Evolutionary conservation across 2,888 invertebrate genomes (phyloP), one percentile per base, ranked within the genome.

Genomic region (Netelia inedita): DNA sequence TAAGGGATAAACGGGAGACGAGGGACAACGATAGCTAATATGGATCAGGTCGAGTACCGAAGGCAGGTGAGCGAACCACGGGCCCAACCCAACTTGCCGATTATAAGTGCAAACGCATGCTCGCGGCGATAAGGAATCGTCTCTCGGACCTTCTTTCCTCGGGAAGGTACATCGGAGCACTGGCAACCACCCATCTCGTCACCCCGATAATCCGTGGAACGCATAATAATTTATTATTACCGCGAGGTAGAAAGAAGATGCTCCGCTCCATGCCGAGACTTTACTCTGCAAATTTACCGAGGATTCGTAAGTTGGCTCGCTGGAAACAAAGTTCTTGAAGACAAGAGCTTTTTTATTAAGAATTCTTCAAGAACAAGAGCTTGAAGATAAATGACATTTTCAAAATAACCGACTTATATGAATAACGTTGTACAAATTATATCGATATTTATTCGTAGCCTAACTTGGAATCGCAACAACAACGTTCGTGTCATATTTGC

Each of bases 91-190:
- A 66, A 59, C 65, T 82, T 79, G 71, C 84, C 79, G 86, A 86
- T 85, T 85, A 79, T 90, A 91, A 91, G 91, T 91, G 91, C 91
- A 91, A 91, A 91, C 87, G 88, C 91, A 91, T 91, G 91, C 91
- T 90, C 81, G 82, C 69, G 82, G 81, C 82, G 91, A 91, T 91
- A 91, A 91, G 89, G 65, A 81, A 79, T 79, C 87, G 80, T 57
- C 46, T 68, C 73, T 46, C 46, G 71, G 23, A 46, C 5, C 14
- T 28, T 55, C 87, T 81, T 68, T 75, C 86, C 87, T 86, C 83
- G 55, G 41, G 35, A 41, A 75, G 76, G 43, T 46, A 59, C 46
- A 68, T 87, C 86, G 86, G 87, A 88, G 85, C 76, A 88, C 79
- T 78, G 85, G 75, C 87, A 85, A 86, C 88, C 88, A 83, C 86